Percentiles rank a stretch among this genome's conserved stretches.
phyloP scores from a whole-genome alignment of 2,888 invertebrate species.

The Agelastica alni region DNA sequence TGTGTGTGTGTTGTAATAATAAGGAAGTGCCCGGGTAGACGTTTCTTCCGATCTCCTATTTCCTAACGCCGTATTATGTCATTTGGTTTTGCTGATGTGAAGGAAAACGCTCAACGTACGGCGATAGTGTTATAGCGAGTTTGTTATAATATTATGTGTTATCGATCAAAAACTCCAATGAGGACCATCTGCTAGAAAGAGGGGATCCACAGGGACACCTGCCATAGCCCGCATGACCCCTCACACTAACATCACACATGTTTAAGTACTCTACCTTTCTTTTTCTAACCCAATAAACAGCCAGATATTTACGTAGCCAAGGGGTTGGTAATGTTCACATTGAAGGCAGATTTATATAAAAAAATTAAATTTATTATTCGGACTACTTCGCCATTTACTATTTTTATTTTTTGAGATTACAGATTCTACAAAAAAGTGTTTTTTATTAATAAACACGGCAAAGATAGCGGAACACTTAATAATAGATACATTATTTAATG shows the following conservation, averaged over 20 bases:
- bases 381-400: too few relatives aligned
- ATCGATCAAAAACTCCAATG: conserved; percentile 32
- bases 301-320: conserved; percentile 16
- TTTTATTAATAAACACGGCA: too few relatives aligned
- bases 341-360: too few relatives aligned
- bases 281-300: conserved; percentile 23
- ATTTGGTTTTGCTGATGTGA: conserved; percentile 9
- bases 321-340: conserved; percentile 15
- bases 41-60: conserved; percentile 1
- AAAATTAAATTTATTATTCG: too few relatives aligned
- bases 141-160: conserved; percentile 12
- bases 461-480: too few relatives aligned
- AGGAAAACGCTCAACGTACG: not conserved
- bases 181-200: conserved; percentile 42
- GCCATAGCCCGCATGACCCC: conserved; percentile 50
- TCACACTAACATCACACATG: conserved; percentile 38
- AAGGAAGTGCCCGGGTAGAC: conserved; percentile 11
- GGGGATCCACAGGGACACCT: conserved; percentile 48
- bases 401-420: too few relatives aligned
- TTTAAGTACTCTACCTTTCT: conserved; percentile 32
- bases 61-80: conserved; percentile 13
- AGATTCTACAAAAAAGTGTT: too few relatives aligned
- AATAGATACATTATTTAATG: too few relatives aligned
- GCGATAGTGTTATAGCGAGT: conserved; percentile 2
- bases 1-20: conserved; percentile 10